Percentiles rank a stretch among this genome's conserved stretches.
phyloP scores from a whole-genome alignment of 2,797 vertebrate genomes.

The Crax fasciolata region DNA sequence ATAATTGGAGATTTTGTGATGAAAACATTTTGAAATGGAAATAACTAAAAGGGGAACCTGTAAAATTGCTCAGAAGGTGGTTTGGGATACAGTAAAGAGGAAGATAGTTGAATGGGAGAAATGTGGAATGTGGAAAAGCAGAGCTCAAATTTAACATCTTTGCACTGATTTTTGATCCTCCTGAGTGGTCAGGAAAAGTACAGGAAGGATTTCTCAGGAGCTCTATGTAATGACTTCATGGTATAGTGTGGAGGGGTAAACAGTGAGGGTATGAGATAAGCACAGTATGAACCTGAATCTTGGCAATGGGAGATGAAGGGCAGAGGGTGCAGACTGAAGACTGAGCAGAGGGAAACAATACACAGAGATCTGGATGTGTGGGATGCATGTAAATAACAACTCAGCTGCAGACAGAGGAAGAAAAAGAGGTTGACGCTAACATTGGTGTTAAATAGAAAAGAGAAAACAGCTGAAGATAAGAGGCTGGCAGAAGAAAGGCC shows the following conservation, averaged over 20 bases:
- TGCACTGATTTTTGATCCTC: not conserved
- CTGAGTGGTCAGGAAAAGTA: not conserved
- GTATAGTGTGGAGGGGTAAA: not conserved
- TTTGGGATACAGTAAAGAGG: not conserved
- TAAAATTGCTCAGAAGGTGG: not conserved
- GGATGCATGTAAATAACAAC: constrained; percentile 18
- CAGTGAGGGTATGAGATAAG: not conserved
- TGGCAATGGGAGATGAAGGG: not conserved
- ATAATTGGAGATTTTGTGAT: not conserved
- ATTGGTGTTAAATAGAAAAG: not conserved
- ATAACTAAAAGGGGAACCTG: not conserved
- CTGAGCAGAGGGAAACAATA: constrained; percentile 9
- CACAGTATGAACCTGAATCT: not conserved
- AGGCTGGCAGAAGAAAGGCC: constrained; percentile 24
- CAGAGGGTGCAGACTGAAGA: not conserved
- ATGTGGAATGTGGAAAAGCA: not conserved
- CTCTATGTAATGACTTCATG: not conserved
- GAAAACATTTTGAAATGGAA: not conserved
- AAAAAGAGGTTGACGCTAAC: constrained; percentile 20
- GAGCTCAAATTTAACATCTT: not conserved
- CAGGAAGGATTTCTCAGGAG: not conserved
- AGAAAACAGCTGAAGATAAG: not conserved
- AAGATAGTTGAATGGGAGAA: not conserved
- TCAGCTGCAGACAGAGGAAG: not conserved
- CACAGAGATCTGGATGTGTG: constrained; percentile 1